Conservation (phyloP, 1,140 invertebrate genomes). For the Epicauta chinensis region DNA sequence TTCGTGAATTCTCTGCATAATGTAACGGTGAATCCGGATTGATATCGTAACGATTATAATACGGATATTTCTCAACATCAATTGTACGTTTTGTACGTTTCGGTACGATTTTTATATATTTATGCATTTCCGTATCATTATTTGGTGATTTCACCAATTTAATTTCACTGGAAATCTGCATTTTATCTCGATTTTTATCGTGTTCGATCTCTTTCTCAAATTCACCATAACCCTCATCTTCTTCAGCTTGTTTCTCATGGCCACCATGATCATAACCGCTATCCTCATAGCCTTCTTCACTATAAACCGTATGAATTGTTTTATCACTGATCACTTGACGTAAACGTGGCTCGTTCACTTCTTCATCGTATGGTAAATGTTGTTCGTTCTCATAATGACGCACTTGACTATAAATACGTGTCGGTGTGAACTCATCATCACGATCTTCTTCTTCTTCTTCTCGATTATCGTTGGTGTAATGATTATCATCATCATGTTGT, state of each 20-base stretch:
- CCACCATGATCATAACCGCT: constrained; percentile 69
- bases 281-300: constrained; percentile 74
- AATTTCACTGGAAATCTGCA: constrained; percentile 34
- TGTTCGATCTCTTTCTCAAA: constrained; percentile 20
- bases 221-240: constrained; percentile 41
- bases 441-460: constrained; percentile 19
- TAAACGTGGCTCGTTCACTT: constrained; percentile 50
- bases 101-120: constrained; percentile 31
- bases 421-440: constrained; percentile 51
- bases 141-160: constrained; percentile 28
- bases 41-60: constrained; percentile 25
- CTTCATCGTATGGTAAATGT: constrained; percentile 53
- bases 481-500: constrained; percentile 14
- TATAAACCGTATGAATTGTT: constrained; percentile 67
- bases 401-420: constrained; percentile 61
- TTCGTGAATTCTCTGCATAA: constrained; percentile 52
- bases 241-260: constrained; percentile 58
- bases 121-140: constrained; percentile 24
- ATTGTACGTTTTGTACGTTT: constrained; percentile 18
- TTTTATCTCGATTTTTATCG: constrained; percentile 2
- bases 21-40: constrained; percentile 50
- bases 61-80: constrained; percentile 30
- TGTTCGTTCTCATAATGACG: constrained; percentile 54
- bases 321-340: constrained; percentile 60
- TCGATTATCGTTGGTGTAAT: constrained; percentile 2